Percentiles rank a stretch among this genome's conserved stretches.
These are phyloP conservation scores for Agrenia bidenticulata DNA, from an alignment of 2,888 invertebrate species.

Conservation along the genomic window DNA sequence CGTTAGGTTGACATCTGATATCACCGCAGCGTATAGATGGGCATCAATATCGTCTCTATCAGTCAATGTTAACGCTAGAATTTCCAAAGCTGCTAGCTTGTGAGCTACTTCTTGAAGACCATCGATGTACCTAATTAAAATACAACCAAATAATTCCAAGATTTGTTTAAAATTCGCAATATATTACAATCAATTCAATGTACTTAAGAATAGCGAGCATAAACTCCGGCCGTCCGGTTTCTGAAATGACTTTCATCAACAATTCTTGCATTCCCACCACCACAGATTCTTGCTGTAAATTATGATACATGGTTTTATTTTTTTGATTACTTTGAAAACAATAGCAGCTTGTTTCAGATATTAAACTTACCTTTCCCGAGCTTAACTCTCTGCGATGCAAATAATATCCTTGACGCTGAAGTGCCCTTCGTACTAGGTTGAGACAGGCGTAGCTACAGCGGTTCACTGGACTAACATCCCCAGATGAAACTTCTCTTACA, in stretches of 20 bases:
- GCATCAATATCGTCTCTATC: conserved; percentile 44
- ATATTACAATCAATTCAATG: too few species aligned
- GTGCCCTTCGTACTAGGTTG: conserved; percentile 71
- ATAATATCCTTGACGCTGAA: conserved; percentile 72
- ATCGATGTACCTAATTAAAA: conserved; percentile 39
- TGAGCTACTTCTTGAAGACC: conserved; percentile 38
- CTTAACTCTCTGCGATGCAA: conserved; percentile 60
- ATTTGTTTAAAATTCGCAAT: too few species aligned
- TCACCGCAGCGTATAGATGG: conserved; percentile 42
- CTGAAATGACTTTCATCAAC: conserved; percentile 73
- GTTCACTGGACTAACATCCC: conserved; percentile 60
- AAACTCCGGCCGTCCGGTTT: conserved; percentile 75
- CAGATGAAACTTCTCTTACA: conserved; percentile 68
- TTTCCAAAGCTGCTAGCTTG: conserved; percentile 45
- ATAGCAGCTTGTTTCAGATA: too few species aligned
- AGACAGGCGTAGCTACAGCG: conserved; percentile 70
- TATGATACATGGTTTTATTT: too few species aligned
- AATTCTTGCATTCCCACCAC: conserved; percentile 78
- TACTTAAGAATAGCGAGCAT: conserved; percentile 72
- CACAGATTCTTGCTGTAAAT: conserved; percentile 56
- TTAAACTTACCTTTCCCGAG: conserved; percentile 25
- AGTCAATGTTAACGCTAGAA: conserved; percentile 39
- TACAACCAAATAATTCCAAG: neutral
- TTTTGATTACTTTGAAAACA: too few species aligned
- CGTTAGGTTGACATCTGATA: conserved; percentile 36